Conservation (phyloP, 2,797 vertebrate genomes). For the Netta rufina region DNA sequence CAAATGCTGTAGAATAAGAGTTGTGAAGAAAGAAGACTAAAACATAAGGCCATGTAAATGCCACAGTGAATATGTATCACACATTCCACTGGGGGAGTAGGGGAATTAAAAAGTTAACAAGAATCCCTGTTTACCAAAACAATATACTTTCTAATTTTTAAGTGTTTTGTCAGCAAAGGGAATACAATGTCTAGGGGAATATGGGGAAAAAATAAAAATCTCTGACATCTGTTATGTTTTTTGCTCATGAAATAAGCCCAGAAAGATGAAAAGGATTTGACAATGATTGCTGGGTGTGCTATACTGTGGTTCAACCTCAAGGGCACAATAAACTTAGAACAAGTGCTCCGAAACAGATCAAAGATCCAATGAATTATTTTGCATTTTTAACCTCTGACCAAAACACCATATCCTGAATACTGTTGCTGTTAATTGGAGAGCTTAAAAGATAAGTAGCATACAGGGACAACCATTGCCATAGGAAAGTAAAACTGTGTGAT, state of each 20-base stretch:
- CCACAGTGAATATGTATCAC: neutral
- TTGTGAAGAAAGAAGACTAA: neutral
- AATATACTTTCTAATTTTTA: constrained; percentile 16
- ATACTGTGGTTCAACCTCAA: constrained; percentile 45
- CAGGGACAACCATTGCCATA: constrained; percentile 50
- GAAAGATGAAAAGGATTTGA: constrained; percentile 59
- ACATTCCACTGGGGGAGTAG: neutral
- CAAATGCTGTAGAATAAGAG: neutral
- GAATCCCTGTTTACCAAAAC: constrained; percentile 35
- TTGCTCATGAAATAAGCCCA: constrained; percentile 20
- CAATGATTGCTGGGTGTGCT: constrained; percentile 54
- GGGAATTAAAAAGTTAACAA: constrained; percentile 51
- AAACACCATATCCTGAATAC: constrained; percentile 61
- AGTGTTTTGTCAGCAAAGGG: constrained; percentile 42
- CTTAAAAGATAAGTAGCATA: constrained; percentile 66
- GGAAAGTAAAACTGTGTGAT: constrained; percentile 55
- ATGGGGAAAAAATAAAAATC: constrained; percentile 16
- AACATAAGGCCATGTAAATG: constrained; percentile 1
- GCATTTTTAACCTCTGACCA: constrained; percentile 76
- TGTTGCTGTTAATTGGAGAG: constrained; percentile 65
- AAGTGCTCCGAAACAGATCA: constrained; percentile 68
- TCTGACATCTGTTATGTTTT: constrained; percentile 60
- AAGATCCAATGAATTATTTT: constrained; percentile 71
- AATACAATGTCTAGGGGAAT: constrained; percentile 8
- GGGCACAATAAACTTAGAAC: constrained; percentile 60